These are phyloP conservation scores for Nibea albiflora DNA, from an alignment of 2,113 vertebrate genomes.

Conservation along the genomic window DNA sequence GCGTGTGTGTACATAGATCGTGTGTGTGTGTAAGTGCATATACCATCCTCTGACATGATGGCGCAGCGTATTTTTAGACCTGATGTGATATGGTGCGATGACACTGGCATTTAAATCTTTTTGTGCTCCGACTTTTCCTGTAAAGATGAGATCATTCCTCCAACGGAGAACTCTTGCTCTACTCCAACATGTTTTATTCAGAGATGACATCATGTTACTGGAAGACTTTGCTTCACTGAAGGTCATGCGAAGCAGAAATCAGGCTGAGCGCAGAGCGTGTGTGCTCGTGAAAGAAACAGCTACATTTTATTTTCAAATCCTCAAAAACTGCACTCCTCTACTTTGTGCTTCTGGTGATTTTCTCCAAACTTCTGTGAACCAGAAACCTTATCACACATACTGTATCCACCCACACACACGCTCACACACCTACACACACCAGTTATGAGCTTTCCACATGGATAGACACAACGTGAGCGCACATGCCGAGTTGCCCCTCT, in stretches of 20 bases:
- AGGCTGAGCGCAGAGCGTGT: conserved; percentile 19
- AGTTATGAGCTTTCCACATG: conserved; percentile 63
- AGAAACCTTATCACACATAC: conserved; percentile 67
- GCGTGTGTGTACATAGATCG: not conserved
- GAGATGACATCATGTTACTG: conserved; percentile 77
- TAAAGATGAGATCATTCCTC: conserved; percentile 75
- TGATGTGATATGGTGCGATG: conserved; percentile 57
- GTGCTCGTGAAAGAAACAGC: conserved; percentile 16
- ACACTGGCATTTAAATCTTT: conserved; percentile 42
- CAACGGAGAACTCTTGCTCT: conserved; percentile 55
- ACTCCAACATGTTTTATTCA: conserved; percentile 77
- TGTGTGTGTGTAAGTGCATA: not conserved
- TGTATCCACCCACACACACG: conserved; percentile 59
- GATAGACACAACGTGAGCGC: conserved; percentile 54
- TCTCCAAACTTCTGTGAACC: conserved; percentile 65
- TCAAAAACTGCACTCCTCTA: conserved; percentile 46
- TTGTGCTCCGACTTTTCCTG: conserved; percentile 42
- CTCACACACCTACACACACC: conserved; percentile 53
- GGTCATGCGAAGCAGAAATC: conserved; percentile 55
- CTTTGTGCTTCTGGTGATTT: conserved; percentile 68
- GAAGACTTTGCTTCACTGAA: conserved; percentile 62
- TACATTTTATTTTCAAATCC: conserved; percentile 30
- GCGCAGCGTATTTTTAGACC: conserved; percentile 48
- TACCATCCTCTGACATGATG: conserved; percentile 38
- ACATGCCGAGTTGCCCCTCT: conserved; percentile 60